phyloP scores from a whole-genome alignment of 1,140 invertebrate species.

The Elymnias hypermnestra region DNA sequence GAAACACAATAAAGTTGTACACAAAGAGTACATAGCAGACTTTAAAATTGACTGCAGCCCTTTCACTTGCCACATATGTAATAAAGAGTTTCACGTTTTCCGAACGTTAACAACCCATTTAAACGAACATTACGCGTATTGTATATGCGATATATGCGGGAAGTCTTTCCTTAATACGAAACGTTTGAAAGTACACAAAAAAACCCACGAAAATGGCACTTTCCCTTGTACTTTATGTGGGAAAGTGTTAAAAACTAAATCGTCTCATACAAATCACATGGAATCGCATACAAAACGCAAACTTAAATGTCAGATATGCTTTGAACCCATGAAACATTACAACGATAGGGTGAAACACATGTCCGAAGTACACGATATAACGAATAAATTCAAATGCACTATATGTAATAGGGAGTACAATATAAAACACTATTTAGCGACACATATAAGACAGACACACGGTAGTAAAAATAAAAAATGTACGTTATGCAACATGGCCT shows the following conservation, averaged over 20 bases:
- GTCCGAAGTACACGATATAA: slow-evolving; percentile 57
- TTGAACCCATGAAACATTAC: slow-evolving; percentile 63
- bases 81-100: slow-evolving; percentile 55
- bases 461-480: slow-evolving; percentile 62
- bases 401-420: slow-evolving; percentile 51
- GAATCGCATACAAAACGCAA: slow-evolving; percentile 54
- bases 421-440: slow-evolving; percentile 61
- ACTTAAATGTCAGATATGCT: slow-evolving; percentile 61
- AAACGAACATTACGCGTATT: slow-evolving; percentile 62
- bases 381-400: slow-evolving; percentile 54
- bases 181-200: slow-evolving; percentile 56
- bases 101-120: slow-evolving; percentile 54
- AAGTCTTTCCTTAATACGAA: slow-evolving; percentile 58
- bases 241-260: slow-evolving; percentile 56
- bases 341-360: slow-evolving; percentile 62
- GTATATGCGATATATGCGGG: slow-evolving; percentile 61
- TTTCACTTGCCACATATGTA: slow-evolving; percentile 52
- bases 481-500: slow-evolving; percentile 52
- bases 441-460: slow-evolving; percentile 60
- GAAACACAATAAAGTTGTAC: slow-evolving; percentile 45
- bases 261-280: slow-evolving; percentile 53
- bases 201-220: slow-evolving; percentile 45
- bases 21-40: slow-evolving; percentile 59
- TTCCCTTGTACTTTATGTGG: slow-evolving; percentile 52
- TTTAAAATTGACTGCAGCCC: slow-evolving; percentile 54